Conservation (phyloP, 2,797 vertebrate species). For the Ptychadena robeensis region DNA sequence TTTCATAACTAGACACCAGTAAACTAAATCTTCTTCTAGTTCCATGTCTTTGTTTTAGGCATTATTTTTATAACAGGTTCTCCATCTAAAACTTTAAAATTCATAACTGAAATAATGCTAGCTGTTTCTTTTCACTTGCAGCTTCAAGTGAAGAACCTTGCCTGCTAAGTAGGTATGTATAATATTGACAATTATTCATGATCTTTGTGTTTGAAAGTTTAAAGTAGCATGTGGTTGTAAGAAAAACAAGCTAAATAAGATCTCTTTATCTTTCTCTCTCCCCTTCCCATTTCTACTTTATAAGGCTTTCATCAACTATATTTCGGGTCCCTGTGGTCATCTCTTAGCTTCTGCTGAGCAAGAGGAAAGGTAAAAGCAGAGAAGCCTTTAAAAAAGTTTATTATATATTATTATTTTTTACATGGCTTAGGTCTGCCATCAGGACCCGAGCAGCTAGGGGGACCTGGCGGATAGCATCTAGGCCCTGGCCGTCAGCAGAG, state of each 20-base stretch:
- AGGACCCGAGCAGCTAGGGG: no score
- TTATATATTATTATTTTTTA: no score
- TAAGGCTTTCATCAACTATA: constrained; percentile 47
- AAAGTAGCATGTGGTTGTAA: constrained; percentile 25
- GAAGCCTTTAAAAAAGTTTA: no score
- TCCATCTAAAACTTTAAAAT: constrained; percentile 12
- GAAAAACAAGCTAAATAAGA: constrained; percentile 48
- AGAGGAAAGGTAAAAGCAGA: constrained; percentile 54
- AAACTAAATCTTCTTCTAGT: no score
- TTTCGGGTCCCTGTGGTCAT: constrained; percentile 53
- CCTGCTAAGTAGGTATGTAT: constrained; percentile 60
- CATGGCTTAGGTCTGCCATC: no score
- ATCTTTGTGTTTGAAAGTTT: background rate
- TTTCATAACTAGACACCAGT: no score
- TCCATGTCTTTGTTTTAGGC: no score
- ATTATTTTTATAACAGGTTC: background rate
- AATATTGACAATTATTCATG: background rate
- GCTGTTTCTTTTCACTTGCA: constrained; percentile 58
- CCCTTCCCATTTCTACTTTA: background rate
- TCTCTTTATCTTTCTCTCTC: constrained; percentile 43
- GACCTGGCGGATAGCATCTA: no score
- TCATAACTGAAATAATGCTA: constrained; percentile 34
- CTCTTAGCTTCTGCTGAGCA: constrained; percentile 56
- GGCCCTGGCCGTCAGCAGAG: no score
- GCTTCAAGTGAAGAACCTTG: constrained; percentile 58